Percentiles rank a stretch among this genome's conserved stretches.
Evolutionary conservation across 2,113 vertebrate species (phyloP).

Genomic region (Cololabis saira): DNA sequence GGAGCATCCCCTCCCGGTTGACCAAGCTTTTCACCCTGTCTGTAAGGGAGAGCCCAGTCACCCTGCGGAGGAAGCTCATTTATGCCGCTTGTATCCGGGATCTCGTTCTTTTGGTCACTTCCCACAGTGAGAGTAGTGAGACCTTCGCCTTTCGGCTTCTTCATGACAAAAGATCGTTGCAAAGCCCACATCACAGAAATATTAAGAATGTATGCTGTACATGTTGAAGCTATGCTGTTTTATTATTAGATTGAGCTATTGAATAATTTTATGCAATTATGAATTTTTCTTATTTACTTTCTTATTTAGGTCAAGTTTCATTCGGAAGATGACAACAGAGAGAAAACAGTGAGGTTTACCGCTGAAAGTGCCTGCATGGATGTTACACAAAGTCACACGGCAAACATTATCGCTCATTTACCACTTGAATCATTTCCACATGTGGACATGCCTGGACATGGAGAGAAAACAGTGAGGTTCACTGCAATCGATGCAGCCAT

Average conservation of each 20-base stretch:
- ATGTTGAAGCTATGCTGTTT: not conserved
- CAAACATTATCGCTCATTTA: not conserved
- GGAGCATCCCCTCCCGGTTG: too few species aligned
- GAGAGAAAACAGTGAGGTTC: constrained; percentile 22
- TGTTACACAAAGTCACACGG: constrained; percentile 6
- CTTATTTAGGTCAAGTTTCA: not conserved
- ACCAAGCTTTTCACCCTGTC: too few species aligned
- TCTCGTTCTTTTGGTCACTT: too few species aligned
- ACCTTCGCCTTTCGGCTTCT: too few species aligned
- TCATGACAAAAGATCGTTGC: too few species aligned
- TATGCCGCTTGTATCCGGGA: too few species aligned
- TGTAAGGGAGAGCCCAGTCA: too few species aligned
- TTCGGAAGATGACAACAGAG: not conserved
- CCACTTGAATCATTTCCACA: not conserved
- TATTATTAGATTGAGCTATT: not conserved
- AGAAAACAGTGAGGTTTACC: constrained; percentile 29
- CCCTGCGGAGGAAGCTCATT: too few species aligned
- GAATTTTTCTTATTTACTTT: not conserved
- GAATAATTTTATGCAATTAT: not conserved
- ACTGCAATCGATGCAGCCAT: not conserved
- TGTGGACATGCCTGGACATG: not conserved
- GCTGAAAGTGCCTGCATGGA: constrained; percentile 20
- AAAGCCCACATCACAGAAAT: too few species aligned
- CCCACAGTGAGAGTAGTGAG: too few species aligned
- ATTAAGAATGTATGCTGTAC: too few species aligned